These are phyloP conservation scores for Forficula auricularia DNA, from an alignment of 1,140 invertebrate species.

Conservation along the genomic window DNA sequence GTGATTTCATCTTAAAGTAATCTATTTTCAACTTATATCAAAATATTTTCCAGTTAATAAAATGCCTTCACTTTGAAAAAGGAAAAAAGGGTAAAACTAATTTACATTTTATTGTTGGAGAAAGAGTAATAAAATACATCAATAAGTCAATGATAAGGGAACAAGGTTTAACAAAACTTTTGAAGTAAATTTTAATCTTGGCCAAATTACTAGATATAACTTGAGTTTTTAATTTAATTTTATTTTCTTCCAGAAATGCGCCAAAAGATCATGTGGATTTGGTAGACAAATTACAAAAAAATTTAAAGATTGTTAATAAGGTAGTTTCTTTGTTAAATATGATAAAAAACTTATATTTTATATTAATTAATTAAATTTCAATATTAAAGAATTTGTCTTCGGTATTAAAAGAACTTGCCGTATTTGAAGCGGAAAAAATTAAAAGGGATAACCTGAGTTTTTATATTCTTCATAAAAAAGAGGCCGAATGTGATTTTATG, in stretches of 20 bases:
- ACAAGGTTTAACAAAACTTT: conserved; percentile 39
- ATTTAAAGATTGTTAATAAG: conserved; percentile 41
- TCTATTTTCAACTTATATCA: background rate
- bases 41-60: conserved; percentile 32
- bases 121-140: conserved; percentile 41
- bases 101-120: conserved; percentile 51
- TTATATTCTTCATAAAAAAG: conserved; percentile 33
- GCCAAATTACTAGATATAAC: background rate
- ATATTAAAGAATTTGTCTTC: conserved; percentile 37
- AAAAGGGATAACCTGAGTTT: conserved; percentile 30
- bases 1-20: conserved; percentile 1
- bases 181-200: conserved; percentile 36
- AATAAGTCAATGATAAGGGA: conserved; percentile 42
- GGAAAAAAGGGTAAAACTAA: conserved; percentile 56
- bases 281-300: conserved; percentile 51
- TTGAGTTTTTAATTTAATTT: conserved; percentile 9
- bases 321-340: conserved; percentile 15
- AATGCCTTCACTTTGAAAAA: conserved; percentile 47
- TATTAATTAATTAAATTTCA: no score
- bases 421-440: conserved; percentile 32
- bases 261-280: conserved; percentile 45
- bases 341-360: background rate
- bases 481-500: conserved; percentile 56
- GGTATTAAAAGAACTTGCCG: conserved; percentile 44
- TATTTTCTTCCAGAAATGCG: conserved; percentile 37